A percentile compares a stretch with the other conserved stretches of the same genome.
Conservation (phyloP, 2,797 vertebrate species). For the Lerista edwardsae region DNA sequence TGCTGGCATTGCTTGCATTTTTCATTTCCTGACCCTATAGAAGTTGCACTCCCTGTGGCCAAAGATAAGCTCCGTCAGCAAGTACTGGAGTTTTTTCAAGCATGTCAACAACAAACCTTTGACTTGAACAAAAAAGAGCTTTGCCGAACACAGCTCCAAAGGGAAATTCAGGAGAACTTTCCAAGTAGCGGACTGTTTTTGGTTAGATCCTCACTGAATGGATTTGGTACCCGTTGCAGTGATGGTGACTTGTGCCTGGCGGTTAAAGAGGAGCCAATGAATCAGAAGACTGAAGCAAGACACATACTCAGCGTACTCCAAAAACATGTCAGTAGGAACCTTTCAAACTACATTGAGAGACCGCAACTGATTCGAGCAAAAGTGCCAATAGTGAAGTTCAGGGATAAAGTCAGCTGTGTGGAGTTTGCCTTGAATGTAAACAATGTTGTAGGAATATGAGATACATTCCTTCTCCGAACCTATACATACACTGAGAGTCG, state of each 20-base stretch:
- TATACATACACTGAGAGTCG: conserved; percentile 91
- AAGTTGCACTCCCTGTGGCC: conserved; percentile 70
- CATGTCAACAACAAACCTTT: conserved; percentile 84
- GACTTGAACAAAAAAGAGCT: conserved; percentile 91
- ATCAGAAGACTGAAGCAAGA: conserved; percentile 86
- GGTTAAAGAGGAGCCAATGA: conserved; percentile 80
- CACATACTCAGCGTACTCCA: conserved; percentile 86
- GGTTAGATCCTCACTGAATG: conserved; percentile 94
- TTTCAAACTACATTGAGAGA: conserved; percentile 85
- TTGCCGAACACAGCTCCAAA: conserved; percentile 85
- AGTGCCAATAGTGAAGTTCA: conserved; percentile 98
- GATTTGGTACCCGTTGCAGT: conserved; percentile 90
- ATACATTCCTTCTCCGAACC: conserved; percentile 95
- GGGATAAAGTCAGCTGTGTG: conserved; percentile 90
- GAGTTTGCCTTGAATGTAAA: conserved; percentile 99
- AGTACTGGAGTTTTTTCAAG: conserved; percentile 88
- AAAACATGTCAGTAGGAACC: conserved; percentile 84
- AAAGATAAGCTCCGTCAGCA: conserved; percentile 91
- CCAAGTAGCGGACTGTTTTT: conserved; percentile 88
- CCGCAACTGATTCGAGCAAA: conserved; percentile 93
- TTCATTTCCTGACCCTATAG: conserved; percentile 63
- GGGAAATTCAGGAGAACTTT: conserved; percentile 86
- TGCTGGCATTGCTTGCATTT: no score
- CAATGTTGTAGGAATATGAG: conserved; percentile 96
- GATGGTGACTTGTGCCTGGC: conserved; percentile 95